Evolutionary conservation across 2,113 vertebrate species (phyloP).

Genomic region (Odocoileus virginianus): DNA sequence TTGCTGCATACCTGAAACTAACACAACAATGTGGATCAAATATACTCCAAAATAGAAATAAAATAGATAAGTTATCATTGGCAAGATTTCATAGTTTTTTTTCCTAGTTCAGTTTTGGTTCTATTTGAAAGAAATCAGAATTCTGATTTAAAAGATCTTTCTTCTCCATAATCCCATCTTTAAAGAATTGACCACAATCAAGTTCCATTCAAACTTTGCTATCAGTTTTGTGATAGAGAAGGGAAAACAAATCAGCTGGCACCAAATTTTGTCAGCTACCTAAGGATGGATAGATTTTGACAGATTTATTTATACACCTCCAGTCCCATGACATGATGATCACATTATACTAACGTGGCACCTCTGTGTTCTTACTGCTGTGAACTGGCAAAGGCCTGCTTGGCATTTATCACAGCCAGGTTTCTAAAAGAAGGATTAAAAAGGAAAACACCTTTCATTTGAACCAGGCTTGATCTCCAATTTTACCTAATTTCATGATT

Average conservation of each 20-base stretch:
- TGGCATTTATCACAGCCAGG: background rate
- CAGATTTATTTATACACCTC: slow-evolving; percentile 14
- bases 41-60: background rate
- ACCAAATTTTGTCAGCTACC: slow-evolving; percentile 25
- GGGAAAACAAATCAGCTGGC: background rate
- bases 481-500: slow-evolving; percentile 33
- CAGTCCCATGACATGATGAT: background rate
- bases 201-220: background rate
- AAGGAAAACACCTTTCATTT: background rate
- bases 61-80: background rate
- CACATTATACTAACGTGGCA: background rate
- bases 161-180: background rate
- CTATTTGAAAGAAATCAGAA: slow-evolving; percentile 1
- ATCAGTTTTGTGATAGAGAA: background rate
- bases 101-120: background rate
- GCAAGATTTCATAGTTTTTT: background rate
- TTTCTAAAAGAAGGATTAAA: slow-evolving; percentile 15
- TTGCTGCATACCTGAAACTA: background rate
- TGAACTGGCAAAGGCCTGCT: background rate
- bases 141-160: background rate
- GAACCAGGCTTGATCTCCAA: slow-evolving; percentile 10
- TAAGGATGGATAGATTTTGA: background rate
- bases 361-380: background rate
- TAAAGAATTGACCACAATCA: background rate
- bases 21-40: background rate